phyloP scores from a whole-genome alignment of 35 echinoderm and acorn worm genomes.

The Hemicentrotus pulcherrimus region DNA sequence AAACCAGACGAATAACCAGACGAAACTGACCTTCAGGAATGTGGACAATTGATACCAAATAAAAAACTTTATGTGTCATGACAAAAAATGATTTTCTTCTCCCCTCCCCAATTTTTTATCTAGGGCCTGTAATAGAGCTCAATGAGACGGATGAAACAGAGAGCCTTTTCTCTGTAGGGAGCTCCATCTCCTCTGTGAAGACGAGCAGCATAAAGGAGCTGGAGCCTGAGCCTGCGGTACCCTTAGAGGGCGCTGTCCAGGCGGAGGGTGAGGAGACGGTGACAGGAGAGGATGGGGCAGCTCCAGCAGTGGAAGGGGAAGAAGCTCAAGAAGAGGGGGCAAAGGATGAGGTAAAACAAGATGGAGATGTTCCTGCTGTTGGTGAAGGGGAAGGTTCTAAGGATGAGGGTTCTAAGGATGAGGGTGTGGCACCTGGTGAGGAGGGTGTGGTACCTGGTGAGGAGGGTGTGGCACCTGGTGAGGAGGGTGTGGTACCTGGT shows the following conservation, averaged over 20 bases:
- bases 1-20: no score
- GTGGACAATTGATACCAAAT: no score
- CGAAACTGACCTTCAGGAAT: no score
- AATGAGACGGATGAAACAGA: constrained; percentile 80
- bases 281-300: constrained; percentile 39
- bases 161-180: constrained; percentile 69
- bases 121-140: constrained; percentile 94
- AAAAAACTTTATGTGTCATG: background rate
- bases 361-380: background rate
- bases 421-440: background rate
- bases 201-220: background rate
- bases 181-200: background rate
- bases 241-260: background rate
- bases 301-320: background rate
- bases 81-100: background rate
- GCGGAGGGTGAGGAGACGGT: constrained; percentile 20
- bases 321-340: background rate
- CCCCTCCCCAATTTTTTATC: background rate
- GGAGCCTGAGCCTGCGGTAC: background rate
- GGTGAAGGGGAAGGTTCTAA: constrained; percentile 51
- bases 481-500: constrained; percentile 38
- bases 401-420: background rate
- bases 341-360: background rate
- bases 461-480: background rate
- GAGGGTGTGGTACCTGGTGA: background rate